Evolutionary conservation across 2,113 vertebrate genomes (phyloP), one percentile per base, ranked within the genome.

Genomic region (Athene cunicularia): DNA sequence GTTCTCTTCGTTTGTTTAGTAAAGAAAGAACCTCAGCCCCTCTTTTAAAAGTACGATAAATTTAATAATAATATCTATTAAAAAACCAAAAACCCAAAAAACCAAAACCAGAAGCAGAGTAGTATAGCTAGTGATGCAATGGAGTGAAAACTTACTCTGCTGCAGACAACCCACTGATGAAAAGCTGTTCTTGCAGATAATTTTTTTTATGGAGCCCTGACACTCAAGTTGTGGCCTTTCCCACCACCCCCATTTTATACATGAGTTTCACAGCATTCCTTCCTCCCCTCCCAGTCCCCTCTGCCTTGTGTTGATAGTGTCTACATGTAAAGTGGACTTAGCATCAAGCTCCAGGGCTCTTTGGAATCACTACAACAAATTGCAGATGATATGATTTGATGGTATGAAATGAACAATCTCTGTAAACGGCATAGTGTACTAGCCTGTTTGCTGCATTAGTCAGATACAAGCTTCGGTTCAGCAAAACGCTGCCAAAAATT

Each of bases 371-470:
- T 70, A 56, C 24, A 88, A 22, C 53, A 33, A 68, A 53, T 79
- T 39, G 67, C n/a, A 84, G 79, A 58, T 32, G 0, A 87, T 66
- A 59, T 2, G 62, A 93, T 82, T 32, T 30, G 80, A 66, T 73
- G 91, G 73, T 49, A 93, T 76, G 91, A 83, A 55, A 70, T 73
- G n/a, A 95, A 91, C 87, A 85, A 91, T 70, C 52, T 26, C 74
- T 76, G 94, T 66, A 75, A 91, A 62, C 0, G 1, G 86, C 93
- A 52, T 62, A 71, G 90, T 39, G 62, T 58, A 20, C 86, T 82
- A 58, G 94, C 87, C 86, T 94, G 95, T 50, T 93, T 90, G 91
- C 80, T 94, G 89, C 84, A 83, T 97, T 97, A 97, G 80, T 97
- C 97, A 97, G 91, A 93, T 22, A 64, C 79, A 93, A 1, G 28